Percentiles rank a stretch among this genome's conserved stretches.
phyloP scores from a whole-genome alignment of 2,113 vertebrate species.

The Triplophysa dalaica region DNA sequence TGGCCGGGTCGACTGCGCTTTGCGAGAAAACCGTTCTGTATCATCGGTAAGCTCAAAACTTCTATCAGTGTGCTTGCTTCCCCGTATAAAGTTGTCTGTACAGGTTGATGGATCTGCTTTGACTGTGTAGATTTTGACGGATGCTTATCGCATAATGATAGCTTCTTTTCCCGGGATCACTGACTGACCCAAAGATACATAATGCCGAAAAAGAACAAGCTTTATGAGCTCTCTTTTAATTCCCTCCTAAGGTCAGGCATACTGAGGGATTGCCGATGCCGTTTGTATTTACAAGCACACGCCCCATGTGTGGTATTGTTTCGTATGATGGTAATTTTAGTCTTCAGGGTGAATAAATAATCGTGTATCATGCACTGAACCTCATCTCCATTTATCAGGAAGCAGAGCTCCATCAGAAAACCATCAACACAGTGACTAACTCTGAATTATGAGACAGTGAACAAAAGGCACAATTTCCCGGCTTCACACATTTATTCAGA shows the following conservation, averaged over 20 bases:
- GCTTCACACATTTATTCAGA: slow-evolving; percentile 3
- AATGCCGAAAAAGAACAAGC: background rate
- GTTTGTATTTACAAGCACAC: slow-evolving; percentile 14
- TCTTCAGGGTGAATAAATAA: slow-evolving; percentile 2
- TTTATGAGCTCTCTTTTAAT: background rate
- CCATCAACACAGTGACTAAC: slow-evolving; percentile 15
- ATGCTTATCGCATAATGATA: slow-evolving; percentile 46
- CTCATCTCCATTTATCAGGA: slow-evolving; percentile 29
- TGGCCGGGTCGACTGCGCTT: slow-evolving; percentile 97
- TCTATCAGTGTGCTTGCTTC: slow-evolving; percentile 5
- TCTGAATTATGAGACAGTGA: slow-evolving; percentile 15
- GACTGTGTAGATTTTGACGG: slow-evolving; percentile 42
- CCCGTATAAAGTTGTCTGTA: slow-evolving; percentile 35
- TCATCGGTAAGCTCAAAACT: slow-evolving; percentile 77
- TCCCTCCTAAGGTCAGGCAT: background rate
- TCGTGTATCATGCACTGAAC: background rate
- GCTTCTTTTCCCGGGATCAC: slow-evolving; percentile 26
- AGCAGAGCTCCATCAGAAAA: background rate
- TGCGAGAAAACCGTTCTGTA: slow-evolving; percentile 95
- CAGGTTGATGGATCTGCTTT: slow-evolving; percentile 3
- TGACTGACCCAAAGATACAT: background rate
- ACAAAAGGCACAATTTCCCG: background rate
- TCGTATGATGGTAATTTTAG: background rate
- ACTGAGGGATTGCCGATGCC: background rate
- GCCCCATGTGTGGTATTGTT: background rate